Evolutionary conservation across 2,888 invertebrate genomes (phyloP).

Genomic region (Netelia virgata): DNA sequence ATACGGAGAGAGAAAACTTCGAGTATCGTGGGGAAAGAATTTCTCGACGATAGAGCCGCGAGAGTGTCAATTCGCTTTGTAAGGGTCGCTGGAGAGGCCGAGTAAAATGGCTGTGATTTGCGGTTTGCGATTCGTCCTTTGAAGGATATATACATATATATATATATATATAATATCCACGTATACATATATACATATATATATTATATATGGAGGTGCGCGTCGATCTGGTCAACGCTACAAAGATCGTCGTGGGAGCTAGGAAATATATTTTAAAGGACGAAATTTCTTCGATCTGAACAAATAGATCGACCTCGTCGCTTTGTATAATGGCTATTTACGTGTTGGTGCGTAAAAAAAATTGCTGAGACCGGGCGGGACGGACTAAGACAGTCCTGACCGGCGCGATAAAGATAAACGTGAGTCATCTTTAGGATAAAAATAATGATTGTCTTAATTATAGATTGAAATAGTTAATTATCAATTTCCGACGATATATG

Average conservation of each 20-base stretch:
- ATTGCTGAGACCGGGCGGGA: constrained; percentile 64
- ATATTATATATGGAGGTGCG: not conserved
- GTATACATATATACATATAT: not conserved
- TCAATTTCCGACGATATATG: not conserved
- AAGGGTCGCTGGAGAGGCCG: constrained; percentile 38
- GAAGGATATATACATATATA: constrained; percentile 13
- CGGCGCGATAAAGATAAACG: constrained; percentile 33
- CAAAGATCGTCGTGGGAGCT: constrained; percentile 12
- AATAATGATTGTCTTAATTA: not conserved
- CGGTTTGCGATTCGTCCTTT: constrained; percentile 64
- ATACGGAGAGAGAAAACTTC: not conserved
- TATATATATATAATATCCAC: constrained; percentile 10
- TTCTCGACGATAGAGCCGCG: constrained; percentile 17
- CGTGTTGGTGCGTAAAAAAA: constrained; percentile 77
- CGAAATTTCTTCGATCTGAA: constrained; percentile 4
- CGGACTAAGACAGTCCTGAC: constrained; percentile 13
- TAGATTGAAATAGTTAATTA: not conserved
- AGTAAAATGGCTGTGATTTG: constrained; percentile 80
- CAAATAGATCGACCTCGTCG: not conserved
- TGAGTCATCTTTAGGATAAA: constrained; percentile 13
- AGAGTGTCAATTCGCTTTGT: constrained; percentile 59
- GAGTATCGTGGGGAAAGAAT: constrained; percentile 21
- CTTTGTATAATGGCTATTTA: constrained; percentile 68
- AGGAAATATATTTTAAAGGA: constrained; percentile 5
- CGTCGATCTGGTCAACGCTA: constrained; percentile 1